Percentiles rank a stretch among this genome's conserved stretches.
Evolutionary conservation across 2,888 invertebrate species (phyloP).

Genomic region (Dexiosoma caninum): DNA sequence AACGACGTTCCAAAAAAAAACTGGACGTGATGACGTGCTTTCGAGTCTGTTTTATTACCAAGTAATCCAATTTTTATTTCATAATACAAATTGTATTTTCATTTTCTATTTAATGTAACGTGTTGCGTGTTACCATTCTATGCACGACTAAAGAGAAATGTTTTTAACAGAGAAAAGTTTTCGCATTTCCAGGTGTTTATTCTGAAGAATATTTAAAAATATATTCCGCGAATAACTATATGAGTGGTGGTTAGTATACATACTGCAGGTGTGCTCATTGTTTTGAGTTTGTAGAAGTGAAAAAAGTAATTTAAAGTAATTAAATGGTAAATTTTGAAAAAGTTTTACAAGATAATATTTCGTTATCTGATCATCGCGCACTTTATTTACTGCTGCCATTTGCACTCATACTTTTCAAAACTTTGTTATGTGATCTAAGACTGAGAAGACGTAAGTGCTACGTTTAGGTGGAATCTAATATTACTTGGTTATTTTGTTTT

Average conservation of each 20-base stretch:
- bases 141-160: slow-evolving; percentile 10
- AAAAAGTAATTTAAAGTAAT: background rate
- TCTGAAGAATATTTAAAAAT: background rate
- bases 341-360: slow-evolving; percentile 47
- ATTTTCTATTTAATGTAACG: too few relatives aligned
- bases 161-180: slow-evolving; percentile 28
- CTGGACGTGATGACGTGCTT: slow-evolving; percentile 37
- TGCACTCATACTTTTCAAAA: background rate
- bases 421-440: slow-evolving; percentile 11
- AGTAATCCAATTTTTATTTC: too few relatives aligned
- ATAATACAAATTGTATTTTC: too few relatives aligned
- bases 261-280: slow-evolving; percentile 4
- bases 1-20: background rate
- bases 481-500: slow-evolving; percentile 34
- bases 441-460: background rate
- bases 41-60: background rate
- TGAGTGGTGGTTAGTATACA: background rate
- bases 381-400: slow-evolving; percentile 7
- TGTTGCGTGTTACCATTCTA: slow-evolving; percentile 31
- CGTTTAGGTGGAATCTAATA: slow-evolving; percentile 22
- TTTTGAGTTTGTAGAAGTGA: background rate
- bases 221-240: background rate
- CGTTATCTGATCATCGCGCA: slow-evolving; percentile 32
- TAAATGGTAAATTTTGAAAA: slow-evolving; percentile 1
- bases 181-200: slow-evolving; percentile 23